These are phyloP conservation scores for Amiota communis DNA, from an alignment of 2,888 invertebrate species.

Conservation along the genomic window DNA sequence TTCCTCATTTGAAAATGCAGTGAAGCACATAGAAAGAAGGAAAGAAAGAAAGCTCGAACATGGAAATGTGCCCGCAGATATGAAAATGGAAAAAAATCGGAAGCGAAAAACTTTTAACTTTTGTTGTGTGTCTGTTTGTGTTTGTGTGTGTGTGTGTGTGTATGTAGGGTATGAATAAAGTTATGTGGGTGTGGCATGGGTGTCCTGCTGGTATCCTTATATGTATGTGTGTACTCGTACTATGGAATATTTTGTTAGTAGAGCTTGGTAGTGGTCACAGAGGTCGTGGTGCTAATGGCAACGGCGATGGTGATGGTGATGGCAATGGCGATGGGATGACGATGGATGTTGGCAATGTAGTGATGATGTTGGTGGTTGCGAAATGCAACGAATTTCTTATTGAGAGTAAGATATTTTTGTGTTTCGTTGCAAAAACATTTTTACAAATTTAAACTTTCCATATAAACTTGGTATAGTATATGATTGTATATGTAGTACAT, in stretches of 20 bases:
- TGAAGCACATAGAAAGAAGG: neutral
- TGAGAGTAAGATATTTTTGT: too few species aligned
- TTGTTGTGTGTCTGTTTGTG: neutral
- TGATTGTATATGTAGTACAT: slow-evolving; percentile 17
- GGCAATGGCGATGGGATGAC: neutral
- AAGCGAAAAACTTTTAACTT: neutral
- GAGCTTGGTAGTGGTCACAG: too few species aligned
- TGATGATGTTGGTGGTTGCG: neutral
- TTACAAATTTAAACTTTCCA: too few species aligned
- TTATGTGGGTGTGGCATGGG: too few species aligned
- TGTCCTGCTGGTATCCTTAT: too few species aligned
- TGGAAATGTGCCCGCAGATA: neutral
- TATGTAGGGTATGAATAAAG: neutral
- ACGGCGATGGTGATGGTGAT: neutral
- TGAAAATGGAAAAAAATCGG: neutral
- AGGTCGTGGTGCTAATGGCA: neutral
- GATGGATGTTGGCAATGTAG: too few species aligned
- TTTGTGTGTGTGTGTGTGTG: slow-evolving; percentile 27
- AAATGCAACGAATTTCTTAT: slow-evolving; percentile 6
- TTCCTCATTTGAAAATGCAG: neutral
- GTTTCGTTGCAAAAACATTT: too few species aligned
- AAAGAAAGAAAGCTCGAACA: too few species aligned
- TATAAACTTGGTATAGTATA: too few species aligned
- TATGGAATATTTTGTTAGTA: too few species aligned
- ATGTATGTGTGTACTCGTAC: too few species aligned